These are phyloP conservation scores for Amiota minor DNA, from an alignment of 2,888 invertebrate genomes.

Conservation along the genomic window DNA sequence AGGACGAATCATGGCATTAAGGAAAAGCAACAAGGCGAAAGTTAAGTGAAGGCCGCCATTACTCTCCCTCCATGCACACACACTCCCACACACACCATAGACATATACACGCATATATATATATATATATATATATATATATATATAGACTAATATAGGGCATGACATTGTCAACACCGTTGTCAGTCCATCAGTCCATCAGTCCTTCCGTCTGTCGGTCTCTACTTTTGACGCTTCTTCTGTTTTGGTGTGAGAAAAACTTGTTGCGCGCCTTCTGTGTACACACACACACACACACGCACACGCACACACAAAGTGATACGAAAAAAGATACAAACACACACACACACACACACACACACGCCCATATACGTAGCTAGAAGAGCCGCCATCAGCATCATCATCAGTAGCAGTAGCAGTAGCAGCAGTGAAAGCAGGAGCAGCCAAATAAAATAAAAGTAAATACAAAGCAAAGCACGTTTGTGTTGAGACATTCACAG, in stretches of 20 bases:
- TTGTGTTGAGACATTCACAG: background rate
- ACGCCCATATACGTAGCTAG: background rate
- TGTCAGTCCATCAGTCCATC: background rate
- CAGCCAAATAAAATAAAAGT: conserved; percentile 10
- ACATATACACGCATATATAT: background rate
- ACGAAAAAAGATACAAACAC: background rate
- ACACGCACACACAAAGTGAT: conserved; percentile 18
- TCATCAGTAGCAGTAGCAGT: background rate
- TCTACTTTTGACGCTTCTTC: background rate
- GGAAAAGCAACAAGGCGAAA: conserved; percentile 14
- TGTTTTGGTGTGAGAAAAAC: conserved; percentile 17
- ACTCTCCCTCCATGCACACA: conserved; percentile 26
- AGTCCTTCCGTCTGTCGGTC: background rate
- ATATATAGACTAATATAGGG: too few species aligned
- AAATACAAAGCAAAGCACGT: conserved; percentile 7
- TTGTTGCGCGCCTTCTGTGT: conserved; percentile 33
- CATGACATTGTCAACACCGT: background rate
- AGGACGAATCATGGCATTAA: background rate
- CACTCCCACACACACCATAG: background rate
- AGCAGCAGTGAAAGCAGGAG: background rate
- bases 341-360: background rate
- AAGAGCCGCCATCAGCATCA: background rate
- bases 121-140: background rate
- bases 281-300: conserved; percentile 15
- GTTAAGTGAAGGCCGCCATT: conserved; percentile 15